Evolutionary conservation across 1,140 invertebrate genomes (phyloP), one percentile per base, ranked within the genome.

Genomic region (Radopholus similis): DNA sequence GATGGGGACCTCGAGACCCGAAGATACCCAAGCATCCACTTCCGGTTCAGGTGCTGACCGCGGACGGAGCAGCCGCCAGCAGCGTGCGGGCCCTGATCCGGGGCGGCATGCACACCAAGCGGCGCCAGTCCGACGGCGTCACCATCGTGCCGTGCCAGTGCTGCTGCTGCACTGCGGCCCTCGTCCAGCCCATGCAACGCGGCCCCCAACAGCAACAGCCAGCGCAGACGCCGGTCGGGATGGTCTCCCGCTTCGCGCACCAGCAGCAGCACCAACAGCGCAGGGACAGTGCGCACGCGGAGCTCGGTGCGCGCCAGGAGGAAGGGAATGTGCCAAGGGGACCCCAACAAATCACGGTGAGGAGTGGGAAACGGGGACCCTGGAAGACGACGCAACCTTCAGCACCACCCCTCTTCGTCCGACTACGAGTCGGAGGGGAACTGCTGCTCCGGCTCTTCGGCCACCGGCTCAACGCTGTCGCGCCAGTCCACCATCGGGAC

Each of bases 351-450:
- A 28, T 5, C 47, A 23, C 47, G 23, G n/a, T 28, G 30, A 21
- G 3, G 15, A n/a, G n/a, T n/a, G n/a, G n/a, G n/a, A n/a, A n/a
- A n/a, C n/a, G n/a, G n/a, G n/a, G n/a, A n/a, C n/a, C n/a, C n/a
- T n/a, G n/a, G n/a, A n/a, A n/a, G n/a, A n/a, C n/a, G n/a, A n/a
- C n/a, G n/a, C n/a, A n/a, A 8, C 30, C 2, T 23, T 23, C 47
- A 51, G 26, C 89, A 91, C 47, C 89, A 91, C 44, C 91, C 93
- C 35, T 34, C 58, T 5, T 30, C 42, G 1, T 76, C 73, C 15
- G 73, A 73, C 34, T 72, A 73, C 30, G 73, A 72, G 42, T 58
- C 64, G 18, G 34, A 69, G 68, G n/a, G n/a, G n/a, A 72, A 77
- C 21, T 73, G 69, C 64, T 74, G 35, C 11, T 75, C 58, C 9